phyloP scores from a whole-genome alignment of 2,113 vertebrate genomes.

The Sarotherodon lohbergeri region DNA sequence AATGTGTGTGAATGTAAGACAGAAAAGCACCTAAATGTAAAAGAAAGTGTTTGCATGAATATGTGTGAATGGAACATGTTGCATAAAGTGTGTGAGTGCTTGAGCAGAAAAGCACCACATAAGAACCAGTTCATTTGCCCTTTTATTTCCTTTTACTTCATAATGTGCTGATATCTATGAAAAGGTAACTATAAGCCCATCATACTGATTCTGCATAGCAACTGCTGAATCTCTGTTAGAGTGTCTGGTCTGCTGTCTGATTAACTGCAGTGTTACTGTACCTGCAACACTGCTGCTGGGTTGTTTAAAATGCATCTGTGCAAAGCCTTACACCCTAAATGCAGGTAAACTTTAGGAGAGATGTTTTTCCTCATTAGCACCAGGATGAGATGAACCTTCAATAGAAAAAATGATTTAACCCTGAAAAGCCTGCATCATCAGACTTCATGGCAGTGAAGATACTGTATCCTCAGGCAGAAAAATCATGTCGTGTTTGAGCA shows the following conservation, averaged over 20 bases:
- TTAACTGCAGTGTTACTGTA: background rate
- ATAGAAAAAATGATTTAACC: background rate
- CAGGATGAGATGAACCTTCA: background rate
- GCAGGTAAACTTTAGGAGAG: background rate
- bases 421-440: background rate
- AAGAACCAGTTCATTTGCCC: background rate
- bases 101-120: background rate
- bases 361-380: background rate
- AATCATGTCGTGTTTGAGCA: background rate
- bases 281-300: background rate
- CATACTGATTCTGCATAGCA: background rate
- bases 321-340: background rate
- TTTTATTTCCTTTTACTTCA: background rate
- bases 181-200: background rate
- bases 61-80: background rate
- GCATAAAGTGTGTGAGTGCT: background rate
- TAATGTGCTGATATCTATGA: background rate
- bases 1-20: background rate
- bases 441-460: rapidly evolving
- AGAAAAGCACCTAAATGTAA: background rate
- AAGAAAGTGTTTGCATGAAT: background rate
- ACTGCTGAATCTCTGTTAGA: background rate
- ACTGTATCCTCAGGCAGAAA: background rate
- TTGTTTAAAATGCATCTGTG: background rate
- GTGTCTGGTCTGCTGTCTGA: background rate